These are phyloP conservation scores for Drosophila multiciliata DNA, from an alignment of 2,888 invertebrate species.

Conservation along the genomic window DNA sequence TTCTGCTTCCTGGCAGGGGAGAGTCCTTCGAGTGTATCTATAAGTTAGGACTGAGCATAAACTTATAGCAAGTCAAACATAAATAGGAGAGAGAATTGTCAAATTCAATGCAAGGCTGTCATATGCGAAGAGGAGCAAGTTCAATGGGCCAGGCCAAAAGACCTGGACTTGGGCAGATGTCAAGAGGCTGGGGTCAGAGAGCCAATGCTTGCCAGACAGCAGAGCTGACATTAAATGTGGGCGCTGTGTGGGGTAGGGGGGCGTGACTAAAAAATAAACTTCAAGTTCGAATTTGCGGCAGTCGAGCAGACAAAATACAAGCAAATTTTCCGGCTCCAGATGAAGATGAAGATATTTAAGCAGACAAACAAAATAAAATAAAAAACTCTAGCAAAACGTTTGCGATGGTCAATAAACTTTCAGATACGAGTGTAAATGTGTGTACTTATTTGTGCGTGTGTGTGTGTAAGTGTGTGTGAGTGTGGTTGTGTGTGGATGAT, in stretches of 20 bases:
- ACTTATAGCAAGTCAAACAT: conserved; percentile 25
- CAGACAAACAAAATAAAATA: conserved; percentile 55
- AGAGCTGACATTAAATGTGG: conserved; percentile 11
- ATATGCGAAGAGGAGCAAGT: conserved; percentile 35
- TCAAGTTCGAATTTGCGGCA: conserved; percentile 46
- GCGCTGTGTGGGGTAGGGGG: conserved; percentile 4
- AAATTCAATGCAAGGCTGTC: conserved; percentile 36
- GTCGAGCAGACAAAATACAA: conserved; percentile 65
- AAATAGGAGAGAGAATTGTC: conserved; percentile 27
- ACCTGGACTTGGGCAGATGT: conserved; percentile 31
- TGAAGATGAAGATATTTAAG: conserved; percentile 69
- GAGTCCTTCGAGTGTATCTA: neutral
- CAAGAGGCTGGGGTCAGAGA: conserved; percentile 30
- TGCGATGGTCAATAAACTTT: conserved; percentile 64
- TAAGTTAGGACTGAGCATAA: conserved; percentile 4
- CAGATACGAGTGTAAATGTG: conserved; percentile 15
- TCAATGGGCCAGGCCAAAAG: conserved; percentile 49
- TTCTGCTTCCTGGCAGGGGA: neutral
- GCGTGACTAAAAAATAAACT: conserved; percentile 68
- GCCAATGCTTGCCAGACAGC: conserved; percentile 21
- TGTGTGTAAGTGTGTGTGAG: conserved; percentile 8
- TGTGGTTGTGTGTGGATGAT: conserved; percentile 16
- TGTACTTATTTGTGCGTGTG: conserved; percentile 14
- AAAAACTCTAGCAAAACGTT: conserved; percentile 31
- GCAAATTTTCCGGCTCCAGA: conserved; percentile 62